These are phyloP conservation scores for Scaptomyza montana DNA, from an alignment of 1,140 invertebrate species.

Conservation along the genomic window DNA sequence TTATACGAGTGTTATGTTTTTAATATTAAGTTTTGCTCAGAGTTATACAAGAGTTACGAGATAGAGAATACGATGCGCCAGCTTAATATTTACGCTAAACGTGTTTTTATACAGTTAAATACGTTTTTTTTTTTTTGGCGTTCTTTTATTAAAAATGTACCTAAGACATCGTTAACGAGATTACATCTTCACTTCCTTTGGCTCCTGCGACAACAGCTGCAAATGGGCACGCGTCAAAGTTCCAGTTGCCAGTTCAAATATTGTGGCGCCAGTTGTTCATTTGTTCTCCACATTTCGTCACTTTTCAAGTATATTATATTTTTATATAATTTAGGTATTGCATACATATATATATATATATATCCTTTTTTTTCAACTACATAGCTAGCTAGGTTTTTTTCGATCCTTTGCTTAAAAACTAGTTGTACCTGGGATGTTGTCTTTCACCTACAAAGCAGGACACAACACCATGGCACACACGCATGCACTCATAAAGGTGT, in stretches of 20 bases:
- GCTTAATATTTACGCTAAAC: constrained; percentile 63
- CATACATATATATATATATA: constrained; percentile 7
- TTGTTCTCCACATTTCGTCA: constrained; percentile 21
- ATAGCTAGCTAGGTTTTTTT: constrained; percentile 37
- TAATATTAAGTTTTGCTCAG: constrained; percentile 69
- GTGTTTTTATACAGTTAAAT: constrained; percentile 52
- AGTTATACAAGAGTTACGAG: constrained; percentile 72
- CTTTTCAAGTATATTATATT: constrained; percentile 22
- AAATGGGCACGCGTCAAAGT: constrained; percentile 39
- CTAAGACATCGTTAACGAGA: constrained; percentile 51
- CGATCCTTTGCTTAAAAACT: constrained; percentile 48
- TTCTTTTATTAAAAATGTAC: constrained; percentile 60
- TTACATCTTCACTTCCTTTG: constrained; percentile 32
- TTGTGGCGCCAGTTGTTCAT: constrained; percentile 7
- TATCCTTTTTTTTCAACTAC: constrained; percentile 18
- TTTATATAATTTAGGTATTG: constrained; percentile 42
- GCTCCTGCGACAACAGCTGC: constrained; percentile 26
- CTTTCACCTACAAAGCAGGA: constrained; percentile 29
- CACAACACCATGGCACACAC: background rate
- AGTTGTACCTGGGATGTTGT: constrained; percentile 44
- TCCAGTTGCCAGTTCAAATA: constrained; percentile 40
- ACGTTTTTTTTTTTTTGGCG: constrained; percentile 51
- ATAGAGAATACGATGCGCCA: constrained; percentile 66
- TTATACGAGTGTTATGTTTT: constrained; percentile 55
- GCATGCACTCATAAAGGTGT: constrained; percentile 4